Base-by-base conservation (phyloP, 2,888 invertebrate species). In the Sisyra terminalis region DNA sequence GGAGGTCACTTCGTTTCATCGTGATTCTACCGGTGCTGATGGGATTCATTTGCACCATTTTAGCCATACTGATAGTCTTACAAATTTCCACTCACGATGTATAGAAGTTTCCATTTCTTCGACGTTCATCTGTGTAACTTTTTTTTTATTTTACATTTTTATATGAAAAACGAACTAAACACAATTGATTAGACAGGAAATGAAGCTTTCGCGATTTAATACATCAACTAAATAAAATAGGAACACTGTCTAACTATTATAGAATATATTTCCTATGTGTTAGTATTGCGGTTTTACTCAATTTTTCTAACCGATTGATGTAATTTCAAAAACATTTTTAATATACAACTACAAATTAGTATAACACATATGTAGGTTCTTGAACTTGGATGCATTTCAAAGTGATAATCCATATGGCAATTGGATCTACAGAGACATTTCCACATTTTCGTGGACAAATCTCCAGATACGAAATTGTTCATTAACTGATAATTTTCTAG, bases 41-140 rank as follows among this genome's bases (percentile, higher is more conserved):
- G 65, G 74, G 75, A 64, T 77, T 79, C 61, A 74, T 79, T 64
- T 77, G 77, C 69, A 77, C 77, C 49, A 75, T 78, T 65, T 68
- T 79, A 66, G 76, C 77, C 60, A 75, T 79, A 60, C 67, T 79
- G 57, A 70, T 79, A 67, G 67, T 79, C 58, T 74, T 78, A 59
- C 78, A 72, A 45, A 45, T 46, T 45, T 45, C 47, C 45, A 47
- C 46, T 36, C 45, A 46, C 40, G 40, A 41, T 34, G 37, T 30
- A 11, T 41, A 38, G 37, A 30, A 36, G 7, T 18, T 2, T 6
- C 17, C n/a, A 5, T 24, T 24, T 24, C n/a, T n/a, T n/a, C 29
- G 14, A 10, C 24, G 14, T 29, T 11, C 18, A 10, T 10, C 6
- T 11, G 11, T 10, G 13, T 14, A 24, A 18, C 9, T 16, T 39